Evolutionary conservation across 2,797 vertebrate genomes (phyloP).

Genomic region (Gymnothorax reevesii): DNA sequence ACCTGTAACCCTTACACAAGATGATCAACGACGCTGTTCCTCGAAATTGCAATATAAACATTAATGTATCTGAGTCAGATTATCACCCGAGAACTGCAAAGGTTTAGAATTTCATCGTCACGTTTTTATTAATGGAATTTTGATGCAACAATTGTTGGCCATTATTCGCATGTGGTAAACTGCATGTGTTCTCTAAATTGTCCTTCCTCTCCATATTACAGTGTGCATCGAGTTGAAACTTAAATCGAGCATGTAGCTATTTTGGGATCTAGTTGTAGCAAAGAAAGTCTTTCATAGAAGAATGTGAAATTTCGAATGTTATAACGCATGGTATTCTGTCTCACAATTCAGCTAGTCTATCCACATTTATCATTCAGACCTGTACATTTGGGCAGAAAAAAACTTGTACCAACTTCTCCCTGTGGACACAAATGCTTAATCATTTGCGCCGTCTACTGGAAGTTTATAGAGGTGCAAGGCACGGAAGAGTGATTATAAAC

Average conservation of each 20-base stretch:
- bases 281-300: background rate
- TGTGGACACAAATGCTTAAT: conserved; percentile 70
- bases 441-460: conserved; percentile 93
- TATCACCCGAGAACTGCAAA: background rate
- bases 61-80: background rate
- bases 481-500: background rate
- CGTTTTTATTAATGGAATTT: background rate
- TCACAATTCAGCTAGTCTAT: background rate
- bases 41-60: background rate
- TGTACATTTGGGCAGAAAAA: conserved; percentile 23
- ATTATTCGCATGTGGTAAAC: background rate
- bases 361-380: background rate
- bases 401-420: conserved; percentile 46
- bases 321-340: background rate
- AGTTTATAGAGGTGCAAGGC: conserved; percentile 60
- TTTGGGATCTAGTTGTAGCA: background rate
- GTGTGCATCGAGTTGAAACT: background rate
- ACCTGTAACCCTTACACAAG: background rate
- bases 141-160: background rate
- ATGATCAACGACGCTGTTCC: background rate
- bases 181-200: background rate
- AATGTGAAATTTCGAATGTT: background rate
- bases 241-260: background rate
- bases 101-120: background rate
- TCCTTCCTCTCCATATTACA: background rate